Base-by-base conservation (phyloP, 2,888 invertebrate species). In the Tachina grossa region DNA sequence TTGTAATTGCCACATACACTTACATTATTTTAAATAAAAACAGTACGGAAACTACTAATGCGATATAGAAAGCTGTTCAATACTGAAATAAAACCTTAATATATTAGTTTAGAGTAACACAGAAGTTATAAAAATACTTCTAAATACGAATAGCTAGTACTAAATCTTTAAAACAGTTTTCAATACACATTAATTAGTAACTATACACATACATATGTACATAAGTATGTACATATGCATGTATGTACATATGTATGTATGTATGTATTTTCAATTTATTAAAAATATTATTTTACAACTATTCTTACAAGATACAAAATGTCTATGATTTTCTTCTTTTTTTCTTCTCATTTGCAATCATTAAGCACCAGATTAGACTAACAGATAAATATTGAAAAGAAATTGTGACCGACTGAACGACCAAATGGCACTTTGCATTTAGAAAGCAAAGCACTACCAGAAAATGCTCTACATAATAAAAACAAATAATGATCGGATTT, bases 401-500 rank as follows among this genome's bases (percentile, higher is more conserved):
- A 85, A 85, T 74, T 82, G 74, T 53, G 66, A 74, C 72, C 71
- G 74, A 75, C 49, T 49, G 59, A 74, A 79, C 79, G 79, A 72
- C 75, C 57, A 83, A 85, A 83, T 80, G 79, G 72, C 83, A 80
- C 72, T 79, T 72, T 49, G 19, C 47, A 77, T 66, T 19, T 57
- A 57, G 69, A 85, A 85, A 85, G 61, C 72, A 79, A 85, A 85
- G 55, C 72, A 79, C 79, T 83, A 79, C 16, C 51, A 59, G 75
- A 83, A 31, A 31, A 71, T 82, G 82, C 78, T 77, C 68, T 75
- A 57, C 77, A 81, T 72, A 72, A 76, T 71, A 71, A 75, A 77
- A 82, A 72, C 66, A 71, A 71, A 76, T 76, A 81, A 81, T 80
- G 85, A 85, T 85, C 76, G 49, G 79, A 83, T 81, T 81, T 81